Conservation (phyloP, 2,888 invertebrate genomes). For the Anarsia innoxiella region DNA sequence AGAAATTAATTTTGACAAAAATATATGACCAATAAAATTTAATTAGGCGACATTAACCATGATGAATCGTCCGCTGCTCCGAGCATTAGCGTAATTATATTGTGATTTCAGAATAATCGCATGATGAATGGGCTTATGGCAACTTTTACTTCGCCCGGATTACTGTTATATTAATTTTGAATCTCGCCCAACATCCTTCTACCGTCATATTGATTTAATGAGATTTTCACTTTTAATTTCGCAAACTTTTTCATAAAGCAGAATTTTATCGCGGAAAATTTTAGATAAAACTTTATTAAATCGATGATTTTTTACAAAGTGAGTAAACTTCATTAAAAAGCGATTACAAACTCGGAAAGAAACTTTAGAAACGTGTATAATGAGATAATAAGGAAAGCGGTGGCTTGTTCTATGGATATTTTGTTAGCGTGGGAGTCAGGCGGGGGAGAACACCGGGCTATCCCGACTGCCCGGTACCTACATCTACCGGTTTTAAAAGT, state of each 20-base stretch:
- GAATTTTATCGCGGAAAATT: background rate
- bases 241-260: constrained; percentile 2
- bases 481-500: constrained; percentile 41
- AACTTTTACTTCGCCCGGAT: constrained; percentile 42
- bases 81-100: constrained; percentile 57
- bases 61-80: constrained; percentile 44
- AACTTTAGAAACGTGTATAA: constrained; percentile 4
- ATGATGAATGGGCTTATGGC: constrained; percentile 47
- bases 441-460: background rate
- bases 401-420: too few relatives aligned
- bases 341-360: constrained; percentile 11
- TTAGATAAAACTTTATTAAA: constrained; percentile 4
- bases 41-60: constrained; percentile 54
- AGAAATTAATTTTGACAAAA: constrained; percentile 30
- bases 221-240: constrained; percentile 8
- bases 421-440: too few relatives aligned
- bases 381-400: background rate
- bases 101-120: constrained; percentile 60
- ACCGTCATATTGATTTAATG: constrained; percentile 22
- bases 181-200: constrained; percentile 33
- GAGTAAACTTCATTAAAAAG: constrained; percentile 14
- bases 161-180: constrained; percentile 37
- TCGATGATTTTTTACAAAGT: constrained; percentile 3
- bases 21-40: constrained; percentile 53
- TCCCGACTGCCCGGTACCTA: constrained; percentile 16